These are phyloP conservation scores for Drosophila virilis DNA, from an alignment of 1,140 invertebrate species.

Conservation along the genomic window DNA sequence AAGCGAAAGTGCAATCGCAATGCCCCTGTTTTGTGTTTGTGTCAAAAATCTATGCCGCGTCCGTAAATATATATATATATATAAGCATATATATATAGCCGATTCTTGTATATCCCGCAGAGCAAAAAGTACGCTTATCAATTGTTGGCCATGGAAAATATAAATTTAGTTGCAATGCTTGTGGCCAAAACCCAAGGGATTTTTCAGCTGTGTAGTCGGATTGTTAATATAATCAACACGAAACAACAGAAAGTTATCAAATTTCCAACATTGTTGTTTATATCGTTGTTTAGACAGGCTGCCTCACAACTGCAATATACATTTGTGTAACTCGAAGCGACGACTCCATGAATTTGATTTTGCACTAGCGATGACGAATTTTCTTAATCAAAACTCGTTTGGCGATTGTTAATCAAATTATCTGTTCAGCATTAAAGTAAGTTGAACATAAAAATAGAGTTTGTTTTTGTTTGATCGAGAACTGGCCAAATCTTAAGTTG, in stretches of 20 bases:
- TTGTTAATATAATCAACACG: too few relatives aligned
- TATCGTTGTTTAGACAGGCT: conserved; percentile 13
- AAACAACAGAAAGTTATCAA: neutral
- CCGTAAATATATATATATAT: too few relatives aligned
- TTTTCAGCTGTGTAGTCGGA: neutral
- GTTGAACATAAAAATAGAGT: neutral
- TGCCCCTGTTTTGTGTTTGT: conserved; percentile 3
- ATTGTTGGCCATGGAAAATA: conserved; percentile 15
- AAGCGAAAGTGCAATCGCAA: conserved; percentile 67
- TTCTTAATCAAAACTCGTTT: neutral
- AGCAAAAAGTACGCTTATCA: conserved; percentile 13
- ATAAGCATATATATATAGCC: conserved; percentile 2
- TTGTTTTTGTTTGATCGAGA: too few relatives aligned
- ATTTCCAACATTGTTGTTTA: neutral
- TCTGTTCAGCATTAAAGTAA: neutral
- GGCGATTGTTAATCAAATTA: neutral
- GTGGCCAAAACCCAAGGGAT: neutral
- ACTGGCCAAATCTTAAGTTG: too few relatives aligned
- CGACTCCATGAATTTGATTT: neutral
- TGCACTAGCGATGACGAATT: neutral
- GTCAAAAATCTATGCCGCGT: neutral
- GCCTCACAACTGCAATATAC: neutral
- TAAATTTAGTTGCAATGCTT: conserved; percentile 21
- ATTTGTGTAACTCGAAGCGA: conserved; percentile 5
- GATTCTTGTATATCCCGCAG: neutral